Evolutionary conservation across 2,113 vertebrate genomes (phyloP), one percentile per base, ranked within the genome.

Genomic region (Sprattus sprattus): DNA sequence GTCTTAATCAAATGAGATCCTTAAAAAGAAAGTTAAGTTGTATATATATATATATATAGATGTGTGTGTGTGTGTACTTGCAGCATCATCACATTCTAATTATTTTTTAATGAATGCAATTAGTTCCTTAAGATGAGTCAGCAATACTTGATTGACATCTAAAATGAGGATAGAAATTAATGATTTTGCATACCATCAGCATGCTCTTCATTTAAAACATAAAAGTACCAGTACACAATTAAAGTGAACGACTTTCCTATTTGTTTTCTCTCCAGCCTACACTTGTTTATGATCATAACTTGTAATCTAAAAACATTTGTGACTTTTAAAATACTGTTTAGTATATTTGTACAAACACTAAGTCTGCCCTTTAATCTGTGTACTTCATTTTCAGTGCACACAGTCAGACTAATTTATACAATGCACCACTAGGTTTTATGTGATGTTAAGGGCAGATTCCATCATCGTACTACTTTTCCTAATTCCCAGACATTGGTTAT

Each of bases 31-130:
- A 6, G 4, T 49, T 57, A 39, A 39, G 1, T 39, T 7, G 9
- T 25, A 28, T 67, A 67, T 67, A 28, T 25, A 28, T 28, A 8
- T 67, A 28, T 67, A 22, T 94, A 95, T 94, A 88, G 92, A 95
- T 86, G 86, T 91, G n/a, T n/a, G n/a, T n/a, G 49, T 84, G 91
- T 39, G 13, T 39, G 25, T 11, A 32, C 32, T 78, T 78, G 71
- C 32, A 78, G 25, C 89, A 92, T 95, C 92, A 92, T 92, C 93
- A 95, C 85, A 93, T 95, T 94, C 94, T 95, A 95, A 95, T 95
- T 94, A 91, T 92, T 90, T 94, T 95, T 95, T 95, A 95, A 95
- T 95, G 93, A 93, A 92, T 94, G 94, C 91, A 95, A 95, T 95
- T 95, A 95, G 94, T 88, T 87, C 9, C 83, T 82, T 85, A 92